Evolutionary conservation across 2,797 vertebrate species (phyloP).

Genomic region (Hemibagrus guttatus): DNA sequence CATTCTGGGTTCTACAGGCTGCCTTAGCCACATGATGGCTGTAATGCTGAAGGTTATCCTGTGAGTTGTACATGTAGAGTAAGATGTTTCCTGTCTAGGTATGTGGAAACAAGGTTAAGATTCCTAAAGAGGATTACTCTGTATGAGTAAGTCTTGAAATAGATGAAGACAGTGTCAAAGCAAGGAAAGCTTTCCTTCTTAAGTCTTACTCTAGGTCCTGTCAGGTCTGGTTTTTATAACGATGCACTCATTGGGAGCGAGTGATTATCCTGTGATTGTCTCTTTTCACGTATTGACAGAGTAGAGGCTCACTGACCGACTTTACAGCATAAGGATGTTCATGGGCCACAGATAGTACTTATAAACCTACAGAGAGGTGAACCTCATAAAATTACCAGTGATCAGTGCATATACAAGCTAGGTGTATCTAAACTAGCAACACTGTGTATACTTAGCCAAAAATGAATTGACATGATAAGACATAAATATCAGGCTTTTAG

Average conservation of each 20-base stretch:
- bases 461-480: background rate
- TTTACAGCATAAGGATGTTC: background rate
- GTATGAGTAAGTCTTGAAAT: conserved; percentile 26
- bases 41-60: conserved; percentile 1
- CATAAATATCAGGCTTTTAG: background rate
- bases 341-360: background rate
- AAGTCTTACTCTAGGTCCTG: background rate
- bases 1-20: background rate
- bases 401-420: background rate
- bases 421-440: background rate
- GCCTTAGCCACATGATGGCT: background rate
- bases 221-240: background rate
- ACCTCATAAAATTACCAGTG: background rate
- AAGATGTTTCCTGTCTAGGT: conserved; percentile 4
- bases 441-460: background rate
- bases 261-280: background rate
- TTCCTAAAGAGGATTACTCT: conserved; percentile 48
- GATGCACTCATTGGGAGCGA: too few relatives aligned
- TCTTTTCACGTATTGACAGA: background rate
- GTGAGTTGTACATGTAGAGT: background rate
- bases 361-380: background rate
- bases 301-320: background rate
- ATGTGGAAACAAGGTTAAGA: conserved; percentile 38
- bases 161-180: background rate
- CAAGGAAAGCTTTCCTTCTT: background rate